Conservation (phyloP, 2,113 vertebrate species). For the Lasiurus cinereus region DNA sequence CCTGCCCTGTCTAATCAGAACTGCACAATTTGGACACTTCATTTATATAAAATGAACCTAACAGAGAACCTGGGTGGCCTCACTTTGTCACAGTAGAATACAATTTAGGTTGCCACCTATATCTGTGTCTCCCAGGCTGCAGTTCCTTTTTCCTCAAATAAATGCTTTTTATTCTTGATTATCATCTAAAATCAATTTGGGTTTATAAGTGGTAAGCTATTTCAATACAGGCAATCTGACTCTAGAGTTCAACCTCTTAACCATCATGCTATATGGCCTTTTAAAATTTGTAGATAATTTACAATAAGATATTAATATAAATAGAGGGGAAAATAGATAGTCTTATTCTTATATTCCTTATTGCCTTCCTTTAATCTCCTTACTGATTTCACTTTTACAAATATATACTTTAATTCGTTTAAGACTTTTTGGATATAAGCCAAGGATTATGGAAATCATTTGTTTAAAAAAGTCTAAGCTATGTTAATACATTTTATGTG, state of each 20-base stretch:
- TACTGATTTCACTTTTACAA: conserved; percentile 1
- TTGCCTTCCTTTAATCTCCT: not conserved
- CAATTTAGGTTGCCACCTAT: not conserved
- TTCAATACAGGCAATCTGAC: not conserved
- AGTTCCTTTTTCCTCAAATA: not conserved
- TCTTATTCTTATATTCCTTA: not conserved
- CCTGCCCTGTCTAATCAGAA: not conserved
- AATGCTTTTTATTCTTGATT: not conserved
- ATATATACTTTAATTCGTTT: not conserved
- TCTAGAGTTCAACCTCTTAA: not conserved
- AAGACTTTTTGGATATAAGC: conserved; percentile 22
- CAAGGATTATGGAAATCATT: not conserved
- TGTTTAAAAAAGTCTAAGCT: not conserved
- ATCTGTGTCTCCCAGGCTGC: not conserved
- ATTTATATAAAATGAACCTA: not conserved
- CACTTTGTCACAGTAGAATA: not conserved
- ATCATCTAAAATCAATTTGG: not conserved
- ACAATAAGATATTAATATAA: not conserved
- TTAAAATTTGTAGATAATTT: conserved; percentile 26
- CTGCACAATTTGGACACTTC: not conserved
- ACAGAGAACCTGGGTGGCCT: not conserved
- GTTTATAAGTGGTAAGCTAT: not conserved
- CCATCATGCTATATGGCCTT: not conserved
- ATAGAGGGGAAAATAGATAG: not conserved
- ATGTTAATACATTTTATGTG: not conserved